These are phyloP conservation scores for Galagoides demidoff DNA, from an alignment of 2,797 vertebrate species.

Conservation along the genomic window DNA sequence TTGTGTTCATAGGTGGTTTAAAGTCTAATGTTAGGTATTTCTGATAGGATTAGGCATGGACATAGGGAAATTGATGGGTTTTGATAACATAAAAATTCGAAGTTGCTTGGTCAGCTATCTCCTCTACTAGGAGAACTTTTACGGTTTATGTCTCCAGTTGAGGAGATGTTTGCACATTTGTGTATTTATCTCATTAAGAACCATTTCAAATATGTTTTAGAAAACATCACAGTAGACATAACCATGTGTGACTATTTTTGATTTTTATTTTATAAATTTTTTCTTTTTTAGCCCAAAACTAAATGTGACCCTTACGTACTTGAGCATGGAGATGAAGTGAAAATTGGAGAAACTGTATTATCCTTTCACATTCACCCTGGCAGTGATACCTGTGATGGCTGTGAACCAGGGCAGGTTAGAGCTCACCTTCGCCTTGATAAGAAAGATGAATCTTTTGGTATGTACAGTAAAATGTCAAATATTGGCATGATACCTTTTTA, in stretches of 20 bases:
- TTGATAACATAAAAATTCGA: background rate
- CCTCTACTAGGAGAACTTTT: background rate
- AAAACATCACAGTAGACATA: background rate
- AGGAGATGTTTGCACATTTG: background rate
- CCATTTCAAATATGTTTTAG: background rate
- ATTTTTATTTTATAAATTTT: slow-evolving; percentile 62
- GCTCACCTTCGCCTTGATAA: slow-evolving; percentile 96
- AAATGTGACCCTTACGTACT: slow-evolving; percentile 94
- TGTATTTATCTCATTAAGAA: slow-evolving; percentile 25
- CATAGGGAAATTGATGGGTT: background rate
- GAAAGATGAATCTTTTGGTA: slow-evolving; percentile 91
- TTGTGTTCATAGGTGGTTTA: background rate
- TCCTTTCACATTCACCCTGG: slow-evolving; percentile 98
- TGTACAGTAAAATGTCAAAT: slow-evolving; percentile 59
- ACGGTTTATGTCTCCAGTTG: background rate
- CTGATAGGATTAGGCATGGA: background rate
- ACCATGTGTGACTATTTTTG: background rate
- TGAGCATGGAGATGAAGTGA: slow-evolving; percentile 97
- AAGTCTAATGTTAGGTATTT: background rate
- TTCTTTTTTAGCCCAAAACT: slow-evolving; percentile 92
- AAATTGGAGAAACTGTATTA: slow-evolving; percentile 97
- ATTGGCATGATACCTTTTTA: background rate
- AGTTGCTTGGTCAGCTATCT: background rate
- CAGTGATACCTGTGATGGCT: slow-evolving; percentile 97
- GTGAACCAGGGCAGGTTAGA: slow-evolving; percentile 97